Conservation (phyloP, 2,888 invertebrate species). For the Xestia c-nigrum region DNA sequence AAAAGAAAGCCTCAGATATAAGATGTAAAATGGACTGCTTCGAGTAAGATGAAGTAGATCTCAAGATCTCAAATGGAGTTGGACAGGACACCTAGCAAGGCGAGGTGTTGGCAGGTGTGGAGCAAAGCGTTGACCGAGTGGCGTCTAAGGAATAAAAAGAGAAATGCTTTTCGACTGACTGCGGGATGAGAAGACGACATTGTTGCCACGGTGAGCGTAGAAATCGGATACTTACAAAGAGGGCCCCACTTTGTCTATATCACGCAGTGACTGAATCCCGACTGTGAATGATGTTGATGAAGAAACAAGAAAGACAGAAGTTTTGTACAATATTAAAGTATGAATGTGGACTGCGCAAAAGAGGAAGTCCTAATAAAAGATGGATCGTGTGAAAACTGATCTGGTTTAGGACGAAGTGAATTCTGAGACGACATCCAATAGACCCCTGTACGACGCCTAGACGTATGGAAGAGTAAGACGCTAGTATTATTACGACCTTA, state of each 20-base stretch:
- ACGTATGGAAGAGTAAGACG: neutral
- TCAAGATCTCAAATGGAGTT: neutral
- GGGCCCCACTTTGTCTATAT: no score
- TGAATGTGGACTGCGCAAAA: neutral
- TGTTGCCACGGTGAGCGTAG: neutral
- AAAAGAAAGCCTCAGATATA: neutral
- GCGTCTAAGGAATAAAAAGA: neutral
- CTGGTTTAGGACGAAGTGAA: neutral
- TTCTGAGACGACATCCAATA: neutral
- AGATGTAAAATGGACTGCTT: neutral
- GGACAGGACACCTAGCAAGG: neutral
- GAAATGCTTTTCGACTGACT: neutral
- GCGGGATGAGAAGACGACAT: neutral
- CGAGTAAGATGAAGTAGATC: neutral
- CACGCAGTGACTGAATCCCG: neutral
- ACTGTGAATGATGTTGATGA: neutral
- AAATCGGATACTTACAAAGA: no score
- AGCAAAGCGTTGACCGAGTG: neutral
- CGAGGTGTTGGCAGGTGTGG: neutral
- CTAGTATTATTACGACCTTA: neutral
- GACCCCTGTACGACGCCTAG: no score
- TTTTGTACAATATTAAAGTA: neutral
- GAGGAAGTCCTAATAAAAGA: neutral
- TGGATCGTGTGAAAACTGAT: neutral
- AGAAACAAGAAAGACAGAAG: neutral